phyloP scores from a whole-genome alignment of 1,140 invertebrate species.

The Tetramorium simillimum region DNA sequence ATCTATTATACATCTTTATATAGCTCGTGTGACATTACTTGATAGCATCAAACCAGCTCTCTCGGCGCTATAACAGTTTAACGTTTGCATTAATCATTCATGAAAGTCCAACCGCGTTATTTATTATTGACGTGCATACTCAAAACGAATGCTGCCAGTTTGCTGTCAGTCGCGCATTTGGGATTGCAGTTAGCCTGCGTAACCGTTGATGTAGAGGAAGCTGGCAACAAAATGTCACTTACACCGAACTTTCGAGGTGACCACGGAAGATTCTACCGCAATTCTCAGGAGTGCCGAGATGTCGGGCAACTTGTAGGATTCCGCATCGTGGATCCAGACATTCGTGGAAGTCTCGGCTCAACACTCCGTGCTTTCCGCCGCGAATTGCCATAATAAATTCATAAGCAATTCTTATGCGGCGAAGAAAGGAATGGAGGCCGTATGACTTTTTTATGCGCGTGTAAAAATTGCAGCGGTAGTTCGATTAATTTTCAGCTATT shows the following conservation, averaged over 20 bases:
- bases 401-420: slow-evolving; percentile 74
- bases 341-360: slow-evolving; percentile 63
- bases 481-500: slow-evolving; percentile 16
- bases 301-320: slow-evolving; percentile 73
- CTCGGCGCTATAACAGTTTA: slow-evolving; percentile 7
- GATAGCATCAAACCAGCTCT: neutral
- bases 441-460: slow-evolving; percentile 57
- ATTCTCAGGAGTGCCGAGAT: slow-evolving; percentile 66
- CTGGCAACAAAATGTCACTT: slow-evolving; percentile 59
- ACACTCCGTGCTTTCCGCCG: slow-evolving; percentile 50
- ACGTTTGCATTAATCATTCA: slow-evolving; percentile 42
- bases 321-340: slow-evolving; percentile 64
- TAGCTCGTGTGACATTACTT: neutral
- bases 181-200: slow-evolving; percentile 37
- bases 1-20: neutral
- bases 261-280: slow-evolving; percentile 64
- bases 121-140: slow-evolving; percentile 19
- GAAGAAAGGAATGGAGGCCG: slow-evolving; percentile 30
- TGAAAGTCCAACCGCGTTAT: neutral
- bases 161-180: slow-evolving; percentile 30
- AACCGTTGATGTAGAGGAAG: slow-evolving; percentile 42
- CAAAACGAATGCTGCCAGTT: neutral
- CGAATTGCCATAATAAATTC: slow-evolving; percentile 75
- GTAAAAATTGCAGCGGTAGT: slow-evolving; percentile 50
- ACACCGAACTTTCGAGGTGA: slow-evolving; percentile 65